Conservation (phyloP, 2,888 invertebrate species). For the Harmothoe impar region DNA sequence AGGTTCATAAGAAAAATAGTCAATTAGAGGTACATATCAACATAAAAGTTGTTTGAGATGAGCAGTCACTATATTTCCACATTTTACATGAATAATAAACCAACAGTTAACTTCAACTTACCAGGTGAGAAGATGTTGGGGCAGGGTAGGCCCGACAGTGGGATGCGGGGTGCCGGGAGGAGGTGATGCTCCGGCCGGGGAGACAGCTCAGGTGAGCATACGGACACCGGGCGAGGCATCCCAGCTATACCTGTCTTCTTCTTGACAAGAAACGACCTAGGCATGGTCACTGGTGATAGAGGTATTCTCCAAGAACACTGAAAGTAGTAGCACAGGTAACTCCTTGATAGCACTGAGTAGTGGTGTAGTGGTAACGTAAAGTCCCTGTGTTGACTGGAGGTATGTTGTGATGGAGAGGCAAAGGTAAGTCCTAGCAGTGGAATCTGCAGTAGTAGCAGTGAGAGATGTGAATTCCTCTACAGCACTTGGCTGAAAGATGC, state of each 20-base stretch:
- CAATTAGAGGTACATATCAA: too few species aligned
- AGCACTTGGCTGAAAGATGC: conserved; percentile 41
- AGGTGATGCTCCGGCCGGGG: not conserved
- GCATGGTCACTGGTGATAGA: not conserved
- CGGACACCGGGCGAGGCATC: conserved; percentile 25
- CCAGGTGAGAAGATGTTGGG: conserved; percentile 57
- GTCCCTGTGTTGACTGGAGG: conserved; percentile 6
- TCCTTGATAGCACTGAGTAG: not conserved
- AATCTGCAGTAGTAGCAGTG: not conserved
- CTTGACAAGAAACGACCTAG: conserved; percentile 50
- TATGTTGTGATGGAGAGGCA: too few species aligned
- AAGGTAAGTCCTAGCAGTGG: not conserved
- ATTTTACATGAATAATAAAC: too few species aligned
- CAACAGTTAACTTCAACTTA: conserved; percentile 5
- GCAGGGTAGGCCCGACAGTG: not conserved
- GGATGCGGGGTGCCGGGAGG: not conserved
- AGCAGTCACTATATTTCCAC: too few species aligned
- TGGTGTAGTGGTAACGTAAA: not conserved
- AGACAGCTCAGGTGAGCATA: not conserved
- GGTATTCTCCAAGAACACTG: not conserved
- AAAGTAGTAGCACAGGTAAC: conserved; percentile 3
- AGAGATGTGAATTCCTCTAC: conserved; percentile 25
- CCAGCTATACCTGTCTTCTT: conserved; percentile 32
- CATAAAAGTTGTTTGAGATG: too few species aligned
- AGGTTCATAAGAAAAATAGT: too few species aligned